These are phyloP conservation scores for Probaryconus sp. DNA, from an alignment of 1,140 invertebrate genomes.

Conservation along the genomic window DNA sequence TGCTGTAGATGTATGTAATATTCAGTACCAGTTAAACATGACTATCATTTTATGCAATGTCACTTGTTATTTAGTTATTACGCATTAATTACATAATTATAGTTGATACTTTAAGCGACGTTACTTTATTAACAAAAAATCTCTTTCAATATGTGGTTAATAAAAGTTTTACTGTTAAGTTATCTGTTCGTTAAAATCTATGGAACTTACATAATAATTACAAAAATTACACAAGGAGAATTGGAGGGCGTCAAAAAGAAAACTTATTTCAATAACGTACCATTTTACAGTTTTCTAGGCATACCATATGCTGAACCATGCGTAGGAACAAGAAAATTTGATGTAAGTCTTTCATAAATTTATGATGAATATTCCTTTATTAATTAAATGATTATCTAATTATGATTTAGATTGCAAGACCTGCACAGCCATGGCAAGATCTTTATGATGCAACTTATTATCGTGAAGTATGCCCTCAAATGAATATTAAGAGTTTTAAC, in stretches of 20 bases:
- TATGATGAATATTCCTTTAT: not conserved
- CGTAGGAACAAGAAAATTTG: constrained; percentile 82
- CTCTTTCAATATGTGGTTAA: too few relatives aligned
- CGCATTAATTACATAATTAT: too few relatives aligned
- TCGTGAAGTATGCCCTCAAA: constrained; percentile 74
- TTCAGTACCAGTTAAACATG: too few relatives aligned
- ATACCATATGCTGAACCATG: constrained; percentile 80
- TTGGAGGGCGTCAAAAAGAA: constrained; percentile 65
- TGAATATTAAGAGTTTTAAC: constrained; percentile 62
- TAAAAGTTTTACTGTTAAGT: not conserved
- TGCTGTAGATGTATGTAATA: too few relatives aligned
- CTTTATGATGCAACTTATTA: constrained; percentile 81
- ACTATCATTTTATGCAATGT: too few relatives aligned
- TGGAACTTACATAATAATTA: too few relatives aligned
- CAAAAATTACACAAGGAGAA: constrained; percentile 68
- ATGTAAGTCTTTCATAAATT: constrained; percentile 72
- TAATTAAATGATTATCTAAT: not conserved
- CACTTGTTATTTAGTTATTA: too few relatives aligned
- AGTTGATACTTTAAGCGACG: too few relatives aligned
- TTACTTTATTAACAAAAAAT: too few relatives aligned
- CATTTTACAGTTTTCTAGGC: constrained; percentile 79
- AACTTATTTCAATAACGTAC: constrained; percentile 55
- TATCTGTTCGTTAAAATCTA: too few relatives aligned
- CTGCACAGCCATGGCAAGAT: constrained; percentile 81
- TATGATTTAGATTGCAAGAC: constrained; percentile 78